Evolutionary conservation across 2,113 vertebrate species (phyloP), one percentile per base, ranked within the genome.

Genomic region (Hiodon alosoides): DNA sequence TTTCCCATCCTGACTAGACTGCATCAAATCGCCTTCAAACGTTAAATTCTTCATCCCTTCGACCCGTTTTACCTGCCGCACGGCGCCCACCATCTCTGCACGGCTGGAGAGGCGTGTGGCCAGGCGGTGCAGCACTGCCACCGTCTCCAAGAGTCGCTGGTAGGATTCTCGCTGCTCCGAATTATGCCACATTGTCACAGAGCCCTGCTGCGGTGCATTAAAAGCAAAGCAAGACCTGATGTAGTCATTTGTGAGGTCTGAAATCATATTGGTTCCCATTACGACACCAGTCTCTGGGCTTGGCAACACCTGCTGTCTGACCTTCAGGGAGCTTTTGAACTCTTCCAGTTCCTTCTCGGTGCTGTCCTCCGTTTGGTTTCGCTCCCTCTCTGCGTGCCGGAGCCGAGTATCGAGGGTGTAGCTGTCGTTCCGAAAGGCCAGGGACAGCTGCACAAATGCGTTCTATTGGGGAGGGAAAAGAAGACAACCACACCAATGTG

Each of bases 341-440:
- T 93, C 94, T 78, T 98, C 96, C 74, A 99, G 91, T 88, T 99
- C 97, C 81, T 95, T 97, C 85, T 98, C 96, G 0, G 94, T 94
- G 81, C 98, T 93, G 79, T 98, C 96, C 86, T 99, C 97, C 0
- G 94, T 96, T 81, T 98, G 87, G 84, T 94, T 97, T 79, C 97
- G 93, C 83, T 98, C 97, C 66, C 96, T 91, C 88, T 98, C 97
- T 0, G 96, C 91, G 83, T 96, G 96, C 77, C 90, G 94, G 83
- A 98, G 93, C 82, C 97, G 91, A 17, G 93, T 93, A 85, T 98
- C 97, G 86, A 98, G 88, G 5, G 96, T 98, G 80, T 98, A 98
- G 85, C 94, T 98, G 89, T 99, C 97, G 77, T 99, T 99, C 83
- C 95, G 95, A 90, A 94, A 99, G n/a, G 97, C 97, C 89, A 99